Percentiles rank a stretch among this genome's conserved stretches.
These are phyloP conservation scores for Melopsittacus undulatus DNA, from an alignment of 2,797 vertebrate genomes.

Conservation along the genomic window DNA sequence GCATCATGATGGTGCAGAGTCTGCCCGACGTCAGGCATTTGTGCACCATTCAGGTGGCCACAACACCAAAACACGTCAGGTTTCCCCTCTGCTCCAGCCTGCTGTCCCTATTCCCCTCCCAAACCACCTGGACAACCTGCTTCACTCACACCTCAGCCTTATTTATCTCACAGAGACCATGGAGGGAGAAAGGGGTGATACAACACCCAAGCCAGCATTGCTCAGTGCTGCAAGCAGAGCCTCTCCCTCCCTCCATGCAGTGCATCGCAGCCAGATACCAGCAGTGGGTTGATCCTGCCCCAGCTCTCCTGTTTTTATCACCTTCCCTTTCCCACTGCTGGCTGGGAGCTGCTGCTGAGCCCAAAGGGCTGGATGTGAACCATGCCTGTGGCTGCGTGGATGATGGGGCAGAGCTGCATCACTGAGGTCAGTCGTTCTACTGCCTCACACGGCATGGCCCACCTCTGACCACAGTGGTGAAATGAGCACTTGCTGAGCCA, in stretches of 20 bases:
- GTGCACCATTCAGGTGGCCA: background rate
- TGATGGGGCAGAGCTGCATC: background rate
- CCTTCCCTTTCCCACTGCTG: background rate
- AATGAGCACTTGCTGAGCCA: background rate
- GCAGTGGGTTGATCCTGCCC: background rate
- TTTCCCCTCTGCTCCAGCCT: background rate
- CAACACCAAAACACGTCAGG: rapidly evolving
- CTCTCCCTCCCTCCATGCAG: background rate
- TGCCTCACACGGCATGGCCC: rapidly evolving
- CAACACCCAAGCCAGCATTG: rapidly evolving
- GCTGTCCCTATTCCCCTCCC: background rate
- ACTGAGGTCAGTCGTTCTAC: rapidly evolving
- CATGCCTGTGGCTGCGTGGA: rapidly evolving
- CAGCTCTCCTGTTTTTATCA: background rate
- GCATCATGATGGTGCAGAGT: background rate
- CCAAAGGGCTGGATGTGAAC: background rate
- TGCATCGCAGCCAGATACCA: background rate
- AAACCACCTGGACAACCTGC: background rate
- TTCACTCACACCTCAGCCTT: background rate
- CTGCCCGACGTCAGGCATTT: background rate
- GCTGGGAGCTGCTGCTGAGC: background rate
- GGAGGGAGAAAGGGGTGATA: background rate
- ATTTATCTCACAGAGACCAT: background rate
- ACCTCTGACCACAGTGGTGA: background rate
- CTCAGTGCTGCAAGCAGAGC: background rate